These are phyloP conservation scores for Tetrax tetrax DNA, from an alignment of 2,113 vertebrate genomes.

Conservation along the genomic window DNA sequence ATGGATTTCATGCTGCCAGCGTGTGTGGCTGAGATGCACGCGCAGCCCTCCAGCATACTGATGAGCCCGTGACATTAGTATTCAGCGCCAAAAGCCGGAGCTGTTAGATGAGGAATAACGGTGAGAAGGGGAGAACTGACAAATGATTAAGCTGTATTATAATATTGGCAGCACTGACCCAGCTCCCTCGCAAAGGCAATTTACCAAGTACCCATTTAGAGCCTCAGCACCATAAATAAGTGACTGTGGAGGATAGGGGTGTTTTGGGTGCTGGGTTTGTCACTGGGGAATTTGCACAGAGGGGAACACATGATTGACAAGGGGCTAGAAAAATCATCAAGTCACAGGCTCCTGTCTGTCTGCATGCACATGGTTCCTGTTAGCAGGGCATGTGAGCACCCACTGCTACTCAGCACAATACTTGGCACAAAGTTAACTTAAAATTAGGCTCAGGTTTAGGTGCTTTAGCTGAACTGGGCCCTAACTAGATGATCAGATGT, in stretches of 20 bases:
- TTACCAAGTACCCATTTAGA: constrained; percentile 6
- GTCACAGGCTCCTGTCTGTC: background rate
- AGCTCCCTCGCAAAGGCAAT: constrained; percentile 34
- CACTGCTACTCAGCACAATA: background rate
- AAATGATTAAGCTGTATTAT: constrained; percentile 68
- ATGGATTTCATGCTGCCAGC: constrained; percentile 24
- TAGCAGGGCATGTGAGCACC: background rate
- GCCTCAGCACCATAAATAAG: constrained; percentile 37
- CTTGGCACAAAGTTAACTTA: background rate
- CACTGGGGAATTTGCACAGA: constrained; percentile 6
- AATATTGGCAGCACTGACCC: constrained; percentile 48
- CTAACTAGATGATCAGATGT: background rate
- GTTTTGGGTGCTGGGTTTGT: constrained; percentile 24
- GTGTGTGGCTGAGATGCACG: constrained; percentile 6
- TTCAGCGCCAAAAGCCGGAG: constrained; percentile 35
- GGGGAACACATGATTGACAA: constrained; percentile 44
- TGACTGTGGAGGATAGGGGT: background rate
- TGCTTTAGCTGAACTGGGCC: background rate
- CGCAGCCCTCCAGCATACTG: constrained; percentile 33
- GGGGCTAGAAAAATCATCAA: background rate
- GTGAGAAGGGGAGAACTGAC: constrained; percentile 55
- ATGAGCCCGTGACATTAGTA: constrained; percentile 57
- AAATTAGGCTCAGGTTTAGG: constrained; percentile 12
- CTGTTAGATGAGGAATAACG: constrained; percentile 62
- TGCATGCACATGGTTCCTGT: background rate